Evolutionary conservation across 2,113 vertebrate species (phyloP), one percentile per base, ranked within the genome.

Genomic region (Etia nguti): DNA sequence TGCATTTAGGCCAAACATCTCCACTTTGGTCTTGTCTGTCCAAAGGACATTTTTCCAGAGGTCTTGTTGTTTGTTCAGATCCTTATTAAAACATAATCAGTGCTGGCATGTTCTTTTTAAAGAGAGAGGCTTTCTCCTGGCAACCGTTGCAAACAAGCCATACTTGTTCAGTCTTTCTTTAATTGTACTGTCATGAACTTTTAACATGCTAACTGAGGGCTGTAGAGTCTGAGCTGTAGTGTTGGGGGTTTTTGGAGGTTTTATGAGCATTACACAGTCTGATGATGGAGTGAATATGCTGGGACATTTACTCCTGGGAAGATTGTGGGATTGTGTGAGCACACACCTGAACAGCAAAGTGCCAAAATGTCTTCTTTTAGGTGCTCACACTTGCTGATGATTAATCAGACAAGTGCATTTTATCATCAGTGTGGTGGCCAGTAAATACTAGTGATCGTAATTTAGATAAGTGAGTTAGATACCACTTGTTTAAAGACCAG

Each of bases 171-270:
- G 43, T 50, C 24, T 75, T 50, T 75, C 16, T 31, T 20, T 50
- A 46, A 70, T 70, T 70, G 38, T 22, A 70, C 65, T 43, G n/a
- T 70, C 12, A 10, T 24, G 12, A 70, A 70, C 38, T 24, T 43
- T 26, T 24, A 70, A 43, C 65, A 16, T 43, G 65, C 65, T 70
- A 70, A 70, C 38, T 24, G 65, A 26, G 36, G 65, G 36, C 65
- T 43, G 36, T n/a, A 24, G 36, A 70, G 65, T 16, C 36, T 70
- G 38, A 70, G 13, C 24, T 70, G 65, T 16, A 70, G 12, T 38
- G 2, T 2, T 2, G 2, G 38, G 1, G 0, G 0, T 68, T 73
- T 73, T 46, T 73, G 3, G 36, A 24, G 36, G 22, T 73, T 73
- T 26, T 73, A 46, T 10, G 6, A 16, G 65, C 38, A 46, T 16